phyloP scores from a whole-genome alignment of 1,140 invertebrate genomes.

The Drosophila arizonae region DNA sequence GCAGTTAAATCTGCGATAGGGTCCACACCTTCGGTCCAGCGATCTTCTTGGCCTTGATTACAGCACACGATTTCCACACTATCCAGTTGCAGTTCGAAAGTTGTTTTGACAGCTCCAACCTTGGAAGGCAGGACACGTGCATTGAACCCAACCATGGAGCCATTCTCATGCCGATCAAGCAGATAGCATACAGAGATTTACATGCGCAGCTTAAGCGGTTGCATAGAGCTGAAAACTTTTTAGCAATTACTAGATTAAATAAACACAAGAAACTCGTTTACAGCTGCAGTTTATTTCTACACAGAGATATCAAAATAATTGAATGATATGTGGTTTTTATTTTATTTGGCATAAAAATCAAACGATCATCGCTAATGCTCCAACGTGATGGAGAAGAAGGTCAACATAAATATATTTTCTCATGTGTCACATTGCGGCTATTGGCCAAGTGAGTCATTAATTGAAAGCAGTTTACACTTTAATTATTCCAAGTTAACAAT shows the following conservation, averaged over 20 bases:
- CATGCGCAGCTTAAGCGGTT: neutral
- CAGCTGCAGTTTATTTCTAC: slow-evolving; percentile 7
- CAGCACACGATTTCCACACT: slow-evolving; percentile 15
- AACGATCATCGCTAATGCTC: slow-evolving; percentile 13
- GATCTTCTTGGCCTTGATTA: slow-evolving; percentile 53
- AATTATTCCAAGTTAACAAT: slow-evolving; percentile 63
- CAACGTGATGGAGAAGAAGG: slow-evolving; percentile 42
- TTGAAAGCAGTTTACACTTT: slow-evolving; percentile 57
- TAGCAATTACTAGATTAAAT: slow-evolving; percentile 22
- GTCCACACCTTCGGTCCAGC: slow-evolving; percentile 2
- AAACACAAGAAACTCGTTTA: neutral
- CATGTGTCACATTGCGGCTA: slow-evolving; percentile 20
- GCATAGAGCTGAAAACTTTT: slow-evolving; percentile 10
- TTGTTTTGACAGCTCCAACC: slow-evolving; percentile 64
- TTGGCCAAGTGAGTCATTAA: slow-evolving; percentile 55
- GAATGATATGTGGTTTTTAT: slow-evolving; percentile 33
- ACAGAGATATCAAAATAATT: slow-evolving; percentile 16
- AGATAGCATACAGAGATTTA: slow-evolving; percentile 6
- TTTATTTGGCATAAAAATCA: slow-evolving; percentile 1
- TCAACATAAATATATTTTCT: slow-evolving; percentile 19
- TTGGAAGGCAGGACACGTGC: slow-evolving; percentile 41
- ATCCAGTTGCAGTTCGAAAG: slow-evolving; percentile 58
- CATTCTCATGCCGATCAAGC: slow-evolving; percentile 26
- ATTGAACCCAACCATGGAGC: slow-evolving; percentile 48
- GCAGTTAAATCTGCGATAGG: slow-evolving; percentile 10